phyloP scores from a whole-genome alignment of 2,888 invertebrate species.

The Nemurella pictetii region DNA sequence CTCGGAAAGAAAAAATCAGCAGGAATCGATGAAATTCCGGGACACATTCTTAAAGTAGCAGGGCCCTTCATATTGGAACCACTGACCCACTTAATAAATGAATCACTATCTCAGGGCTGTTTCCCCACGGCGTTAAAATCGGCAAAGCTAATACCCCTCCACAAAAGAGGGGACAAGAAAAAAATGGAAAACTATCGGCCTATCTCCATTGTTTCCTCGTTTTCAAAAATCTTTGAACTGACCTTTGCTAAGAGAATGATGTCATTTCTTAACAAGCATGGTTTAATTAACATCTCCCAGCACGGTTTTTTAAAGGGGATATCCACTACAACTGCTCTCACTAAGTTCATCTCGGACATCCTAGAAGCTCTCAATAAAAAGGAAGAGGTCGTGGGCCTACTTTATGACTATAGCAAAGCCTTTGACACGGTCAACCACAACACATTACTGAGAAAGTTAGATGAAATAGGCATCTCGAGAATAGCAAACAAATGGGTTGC shows the following conservation, averaged over 20 bases:
- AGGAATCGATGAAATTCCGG: neutral
- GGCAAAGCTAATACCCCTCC: neutral
- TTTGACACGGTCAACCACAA: no score
- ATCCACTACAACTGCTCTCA: no score
- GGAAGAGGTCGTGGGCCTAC: no score
- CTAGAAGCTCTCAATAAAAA: no score
- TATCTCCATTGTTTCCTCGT: neutral
- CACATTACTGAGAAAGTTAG: no score
- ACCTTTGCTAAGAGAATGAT: neutral
- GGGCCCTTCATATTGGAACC: neutral
- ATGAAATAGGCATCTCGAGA: no score
- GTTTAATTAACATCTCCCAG: neutral
- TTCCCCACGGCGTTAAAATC: neutral
- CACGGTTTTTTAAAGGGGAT: no score
- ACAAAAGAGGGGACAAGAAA: neutral
- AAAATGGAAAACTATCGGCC: neutral
- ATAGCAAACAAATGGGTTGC: no score
- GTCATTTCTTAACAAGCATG: neutral
- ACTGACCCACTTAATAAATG: neutral
- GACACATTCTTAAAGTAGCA: neutral
- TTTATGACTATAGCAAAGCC: no score
- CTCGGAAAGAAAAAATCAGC: neutral
- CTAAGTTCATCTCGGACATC: no score
- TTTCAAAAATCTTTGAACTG: neutral
- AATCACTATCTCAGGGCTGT: neutral